Evolutionary conservation across 1,140 invertebrate genomes (phyloP), one percentile per base, ranked within the genome.

Genomic region (Zaprionus vittiger): DNA sequence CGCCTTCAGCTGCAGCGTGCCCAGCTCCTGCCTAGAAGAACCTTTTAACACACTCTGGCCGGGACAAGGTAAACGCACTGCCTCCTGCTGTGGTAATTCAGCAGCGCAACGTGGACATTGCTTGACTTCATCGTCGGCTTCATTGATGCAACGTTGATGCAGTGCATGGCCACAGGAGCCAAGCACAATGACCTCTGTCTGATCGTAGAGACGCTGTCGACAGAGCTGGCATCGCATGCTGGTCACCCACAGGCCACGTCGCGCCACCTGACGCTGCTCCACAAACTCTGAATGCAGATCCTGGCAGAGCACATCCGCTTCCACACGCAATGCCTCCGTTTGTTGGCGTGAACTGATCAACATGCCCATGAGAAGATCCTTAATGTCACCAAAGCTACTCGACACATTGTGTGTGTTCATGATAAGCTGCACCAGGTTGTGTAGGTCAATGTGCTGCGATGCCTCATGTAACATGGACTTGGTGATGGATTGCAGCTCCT

Each of bases 361-460:
- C 90, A 94, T 94, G 49, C 93, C 93, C 83, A 94, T 91, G 6
- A 94, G 74, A 57, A 94, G 83, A 54, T 91, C 85, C 76, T 93
- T 94, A 55, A 94, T 92, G 83, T 94, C 94, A 6, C 94, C 94
- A 75, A 94, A 94, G 74, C 91, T 93, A 52, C 93, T 93, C 1
- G 93, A 93, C 15, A 91, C 80, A 56, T 91, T 91, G 47, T 77
- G 81, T 14, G 80, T 92, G 26, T 92, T 89, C 89, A 93, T 91
- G 6, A 94, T 93, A 5, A 94, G 76, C 69, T 94, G 93, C 15
- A 94, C 85, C 15, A 94, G 80, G 74, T 94, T 94, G 12, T 93
- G 81, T 22, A 94, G 87, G 65, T 93, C 93, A 1, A 94, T 93
- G 81, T 94, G 93, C n/a, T 93, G 93, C n/a, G 93, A 94, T 12